Base-by-base conservation (phyloP, 2,888 invertebrate genomes). In the Flabesymbios commensalis region DNA sequence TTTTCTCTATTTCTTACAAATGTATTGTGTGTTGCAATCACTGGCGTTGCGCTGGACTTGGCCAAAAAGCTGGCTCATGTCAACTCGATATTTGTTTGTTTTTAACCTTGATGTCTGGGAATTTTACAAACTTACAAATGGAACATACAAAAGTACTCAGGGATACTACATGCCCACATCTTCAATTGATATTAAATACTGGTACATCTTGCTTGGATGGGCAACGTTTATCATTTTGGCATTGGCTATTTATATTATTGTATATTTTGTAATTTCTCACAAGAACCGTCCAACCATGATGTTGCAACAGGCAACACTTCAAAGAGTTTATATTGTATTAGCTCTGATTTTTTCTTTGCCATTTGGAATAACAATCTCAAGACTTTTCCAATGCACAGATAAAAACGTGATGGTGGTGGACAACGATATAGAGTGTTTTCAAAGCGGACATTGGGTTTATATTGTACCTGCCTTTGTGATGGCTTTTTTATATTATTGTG, bases 81-180 rank as follows among this genome's bases (percentile, higher is more conserved):
- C 64, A 28, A 65, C 73, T 14, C 69, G 71, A 57, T 76, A 71
- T 51, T 29, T 77, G 22, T 76, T 78, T 63, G 58, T 74, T 2
- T 71, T 77, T 65, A 79, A 78, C 61, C 48, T 72, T 14, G 79
- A 79, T 67, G 62, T 73, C 10, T 79, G 77, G 79, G 78, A 78
- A 51, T 75, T 76, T 43, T 22, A 67, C 3, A 79, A 78, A 61
- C 64, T 78, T 19, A 65, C 64, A 43, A 53, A 64, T 26, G 72
- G 67, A 28, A 71, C 69, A 1, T 78, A 73, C 61, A 63, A 64
- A 19, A 71, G 71, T 55, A 61, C 76, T 1, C 75, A 78, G 64
- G 62, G 57, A 22, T 70, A 73, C 42, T 70, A 74, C 59, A 72
- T 70, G 4, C 71, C 75, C 4, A 77, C 75, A 56, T 48, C 61